These are phyloP conservation scores for Lutjanus argentimaculatus DNA, from an alignment of 2,797 vertebrate genomes.

Conservation along the genomic window DNA sequence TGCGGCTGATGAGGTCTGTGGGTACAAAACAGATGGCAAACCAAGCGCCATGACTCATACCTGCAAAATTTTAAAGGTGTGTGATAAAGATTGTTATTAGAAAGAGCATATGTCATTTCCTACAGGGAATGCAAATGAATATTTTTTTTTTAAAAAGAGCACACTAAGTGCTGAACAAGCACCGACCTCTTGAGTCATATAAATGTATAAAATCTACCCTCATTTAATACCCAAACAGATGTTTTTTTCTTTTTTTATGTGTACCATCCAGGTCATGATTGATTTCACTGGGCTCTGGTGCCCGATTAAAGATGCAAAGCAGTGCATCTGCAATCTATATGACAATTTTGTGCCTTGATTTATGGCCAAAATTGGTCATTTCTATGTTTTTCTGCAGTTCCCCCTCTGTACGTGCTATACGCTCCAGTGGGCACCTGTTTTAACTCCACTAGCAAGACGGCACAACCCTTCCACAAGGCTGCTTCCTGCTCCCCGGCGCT, in stretches of 20 bases:
- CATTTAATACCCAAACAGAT: conserved; percentile 54
- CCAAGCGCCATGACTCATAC: conserved; percentile 46
- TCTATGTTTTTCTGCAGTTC: conserved; percentile 31
- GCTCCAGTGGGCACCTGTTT: conserved; percentile 35
- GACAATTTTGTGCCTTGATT: conserved; percentile 19
- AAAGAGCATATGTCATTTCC: conserved; percentile 59
- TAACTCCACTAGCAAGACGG: conserved; percentile 8
- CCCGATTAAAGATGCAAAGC: conserved; percentile 45
- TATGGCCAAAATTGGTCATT: conserved; percentile 22
- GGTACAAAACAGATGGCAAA: conserved; percentile 70
- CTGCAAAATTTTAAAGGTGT: conserved; percentile 58
- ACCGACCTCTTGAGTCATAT: conserved; percentile 49
- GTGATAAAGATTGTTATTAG: conserved; percentile 68
- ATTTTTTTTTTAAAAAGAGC: not conserved
- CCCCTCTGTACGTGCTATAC: conserved; percentile 15
- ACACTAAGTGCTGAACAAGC: conserved; percentile 32
- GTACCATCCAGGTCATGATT: conserved; percentile 39
- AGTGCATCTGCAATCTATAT: conserved; percentile 36
- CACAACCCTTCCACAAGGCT: not conserved
- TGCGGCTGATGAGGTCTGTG: conserved; percentile 41
- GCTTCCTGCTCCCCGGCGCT: conserved; percentile 9
- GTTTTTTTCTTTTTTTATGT: conserved; percentile 43
- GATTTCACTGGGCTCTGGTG: conserved; percentile 46
- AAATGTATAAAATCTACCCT: conserved; percentile 22
- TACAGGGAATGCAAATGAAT: conserved; percentile 43